A percentile compares a stretch with the other conserved stretches of the same genome.
Evolutionary conservation across 2,797 vertebrate species (phyloP).

Genomic region (Clamator glandarius): DNA sequence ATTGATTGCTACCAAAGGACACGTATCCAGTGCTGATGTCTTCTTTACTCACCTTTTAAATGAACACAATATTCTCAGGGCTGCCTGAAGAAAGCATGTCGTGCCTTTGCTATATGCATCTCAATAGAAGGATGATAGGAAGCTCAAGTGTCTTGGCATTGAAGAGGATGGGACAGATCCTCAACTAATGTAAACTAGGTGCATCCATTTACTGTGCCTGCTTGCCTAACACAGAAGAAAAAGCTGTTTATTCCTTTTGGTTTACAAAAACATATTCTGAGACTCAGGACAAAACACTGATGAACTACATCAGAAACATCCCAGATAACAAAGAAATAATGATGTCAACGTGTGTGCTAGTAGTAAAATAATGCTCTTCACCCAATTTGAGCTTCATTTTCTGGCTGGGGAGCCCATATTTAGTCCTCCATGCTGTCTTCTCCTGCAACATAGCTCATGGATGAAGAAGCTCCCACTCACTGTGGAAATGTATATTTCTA

Average conservation of each 20-base stretch:
- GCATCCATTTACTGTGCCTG: neutral
- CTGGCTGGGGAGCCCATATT: neutral
- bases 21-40: neutral
- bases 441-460: neutral
- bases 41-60: constrained; percentile 38
- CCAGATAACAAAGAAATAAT: neutral
- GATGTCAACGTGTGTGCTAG: neutral
- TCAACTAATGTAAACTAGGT: neutral
- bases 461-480: neutral
- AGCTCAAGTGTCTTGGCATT: neutral
- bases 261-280: neutral
- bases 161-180: neutral
- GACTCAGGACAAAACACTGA: neutral
- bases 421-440: neutral
- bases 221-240: neutral
- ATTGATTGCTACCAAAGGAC: constrained; percentile 32
- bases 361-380: neutral
- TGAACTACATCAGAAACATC: neutral
- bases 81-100: neutral
- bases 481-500: neutral
- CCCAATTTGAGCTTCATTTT: neutral
- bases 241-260: neutral
- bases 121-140: neutral
- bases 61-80: neutral
- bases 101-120: neutral